Evolutionary conservation across 2,113 vertebrate genomes (phyloP).

Genomic region (Halcyon malimbica): DNA sequence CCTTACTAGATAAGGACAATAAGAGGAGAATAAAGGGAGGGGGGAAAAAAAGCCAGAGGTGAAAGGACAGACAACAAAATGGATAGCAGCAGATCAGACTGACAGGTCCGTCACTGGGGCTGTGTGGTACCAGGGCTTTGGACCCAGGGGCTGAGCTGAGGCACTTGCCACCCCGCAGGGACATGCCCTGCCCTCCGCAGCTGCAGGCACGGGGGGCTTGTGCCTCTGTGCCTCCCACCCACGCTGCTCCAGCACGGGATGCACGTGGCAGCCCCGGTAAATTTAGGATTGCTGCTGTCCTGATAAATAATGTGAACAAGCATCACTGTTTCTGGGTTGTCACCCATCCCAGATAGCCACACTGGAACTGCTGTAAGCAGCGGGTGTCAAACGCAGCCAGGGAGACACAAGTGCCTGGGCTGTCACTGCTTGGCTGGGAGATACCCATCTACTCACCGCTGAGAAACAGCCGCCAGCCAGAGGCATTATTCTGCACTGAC

Average conservation of each 20-base stretch:
- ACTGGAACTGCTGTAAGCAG: not conserved
- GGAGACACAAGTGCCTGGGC: not conserved
- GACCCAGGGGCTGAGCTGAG: not conserved
- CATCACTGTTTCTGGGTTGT: not conserved
- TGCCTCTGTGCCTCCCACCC: not conserved
- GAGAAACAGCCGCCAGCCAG: not conserved
- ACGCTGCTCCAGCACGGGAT: not conserved
- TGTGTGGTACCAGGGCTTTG: not conserved
- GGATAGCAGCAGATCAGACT: not conserved
- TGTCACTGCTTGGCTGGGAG: not conserved
- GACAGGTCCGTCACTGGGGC: not conserved
- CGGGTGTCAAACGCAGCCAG: not conserved
- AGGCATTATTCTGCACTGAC: not conserved
- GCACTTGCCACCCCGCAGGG: not conserved
- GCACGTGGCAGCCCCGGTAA: not conserved
- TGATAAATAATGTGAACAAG: not conserved
- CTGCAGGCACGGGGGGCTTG: fast-evolving
- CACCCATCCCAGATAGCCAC: not conserved
- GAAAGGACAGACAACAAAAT: not conserved
- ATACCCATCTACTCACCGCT: not conserved
- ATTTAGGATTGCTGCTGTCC: not conserved
- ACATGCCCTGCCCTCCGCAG: not conserved
- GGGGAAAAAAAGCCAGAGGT: not conserved
- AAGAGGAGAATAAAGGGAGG: not conserved
- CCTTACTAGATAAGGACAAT: slow-evolving; percentile 1